These are phyloP conservation scores for Prionailurus bengalensis DNA, from an alignment of 2,113 vertebrate genomes.

Conservation along the genomic window DNA sequence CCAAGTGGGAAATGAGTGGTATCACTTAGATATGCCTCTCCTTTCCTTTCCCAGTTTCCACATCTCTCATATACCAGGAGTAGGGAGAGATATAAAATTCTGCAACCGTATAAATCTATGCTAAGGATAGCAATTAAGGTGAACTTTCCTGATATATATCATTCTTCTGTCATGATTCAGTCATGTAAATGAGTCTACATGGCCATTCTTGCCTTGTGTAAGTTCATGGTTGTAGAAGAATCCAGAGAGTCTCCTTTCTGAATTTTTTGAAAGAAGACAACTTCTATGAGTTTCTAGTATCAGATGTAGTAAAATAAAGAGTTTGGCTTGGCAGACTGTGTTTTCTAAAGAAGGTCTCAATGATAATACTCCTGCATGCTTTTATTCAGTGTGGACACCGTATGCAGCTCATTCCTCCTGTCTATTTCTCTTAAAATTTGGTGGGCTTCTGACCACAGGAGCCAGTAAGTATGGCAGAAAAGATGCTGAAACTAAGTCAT, in stretches of 20 bases:
- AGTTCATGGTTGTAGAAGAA: neutral
- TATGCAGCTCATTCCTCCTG: neutral
- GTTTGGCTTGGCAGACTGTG: neutral
- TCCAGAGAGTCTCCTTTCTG: neutral
- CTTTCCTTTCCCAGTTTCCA: neutral
- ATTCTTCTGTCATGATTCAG: neutral
- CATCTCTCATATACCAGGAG: neutral
- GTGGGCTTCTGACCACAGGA: neutral
- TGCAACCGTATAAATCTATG: neutral
- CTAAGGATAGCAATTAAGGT: neutral
- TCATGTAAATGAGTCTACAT: neutral
- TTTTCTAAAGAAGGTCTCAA: neutral
- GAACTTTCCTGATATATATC: neutral
- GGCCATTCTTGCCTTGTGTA: neutral
- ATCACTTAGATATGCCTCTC: neutral
- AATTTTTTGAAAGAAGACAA: neutral
- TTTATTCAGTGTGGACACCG: neutral
- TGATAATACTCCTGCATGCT: neutral
- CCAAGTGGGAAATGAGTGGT: neutral
- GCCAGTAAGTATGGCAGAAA: neutral
- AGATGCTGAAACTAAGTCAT: neutral
- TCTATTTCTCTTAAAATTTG: neutral
- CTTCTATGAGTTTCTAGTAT: neutral
- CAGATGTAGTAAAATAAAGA: neutral
- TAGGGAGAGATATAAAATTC: neutral